Base-by-base conservation (phyloP, 2,797 vertebrate species). In the Mormyrus proboscirostris region DNA sequence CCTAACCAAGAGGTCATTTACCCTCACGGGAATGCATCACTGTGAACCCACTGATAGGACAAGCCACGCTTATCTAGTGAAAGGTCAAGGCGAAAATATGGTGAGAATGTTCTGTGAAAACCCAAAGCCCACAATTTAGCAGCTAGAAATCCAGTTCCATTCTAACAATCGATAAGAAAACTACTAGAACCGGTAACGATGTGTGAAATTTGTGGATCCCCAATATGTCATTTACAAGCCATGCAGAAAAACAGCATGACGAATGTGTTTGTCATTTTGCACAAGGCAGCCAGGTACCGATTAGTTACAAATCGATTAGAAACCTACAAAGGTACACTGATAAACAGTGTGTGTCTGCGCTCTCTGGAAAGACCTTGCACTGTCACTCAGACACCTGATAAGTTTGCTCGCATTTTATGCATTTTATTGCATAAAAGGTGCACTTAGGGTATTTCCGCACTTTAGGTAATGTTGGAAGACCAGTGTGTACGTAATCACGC, bases 1-100 rank as follows among this genome's bases (percentile, higher is more conserved):
- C 84, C 65, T 53, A 50, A 83, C 89, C 84, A 41, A 57, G 84
- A 55, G 89, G 89, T 76, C 89, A 87, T 89, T 87, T 76, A 89
- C 89, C 89, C 33, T 55, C 29, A 65, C 33, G 53, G 50, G 49
- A 76, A 88, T 73, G 16, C 65, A 73, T 73, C 19, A 6, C 82
- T 10, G 12, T 79, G 49, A 76, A 12, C 38, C 51, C 59, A 87
- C 44, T 50, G 83, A 69, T 53, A 55, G 59, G 49, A 76, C 49
- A 25, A 41, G 59, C 49, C 84, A 79, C 22, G 4, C 47, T 14
- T 22, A 85, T 76, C 84, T 57, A 89, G 29, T 22, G n/a, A 79
- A 53, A 89, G 84, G 49, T 87, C 50, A 87, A 8, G 85, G 51
- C 7, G 25, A 55, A 55, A 55, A 29, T 10, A 51, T 29, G 25